Evolutionary conservation across 2,888 invertebrate genomes (phyloP), one percentile per base, ranked within the genome.

Genomic region (Sinopyrophorus schimmeli): DNA sequence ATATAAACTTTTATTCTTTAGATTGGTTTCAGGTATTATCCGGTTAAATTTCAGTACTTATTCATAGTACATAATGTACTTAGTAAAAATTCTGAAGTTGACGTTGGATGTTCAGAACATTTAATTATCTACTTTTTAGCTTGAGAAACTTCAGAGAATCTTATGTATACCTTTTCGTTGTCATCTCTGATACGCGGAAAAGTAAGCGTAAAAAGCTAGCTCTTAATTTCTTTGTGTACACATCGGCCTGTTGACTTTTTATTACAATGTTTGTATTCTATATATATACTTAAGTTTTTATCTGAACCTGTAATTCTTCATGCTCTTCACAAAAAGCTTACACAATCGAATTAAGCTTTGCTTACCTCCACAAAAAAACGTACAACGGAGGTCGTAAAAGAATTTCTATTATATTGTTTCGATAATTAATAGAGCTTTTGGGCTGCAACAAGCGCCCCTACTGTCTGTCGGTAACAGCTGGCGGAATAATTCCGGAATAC

Each of bases 401-500:
- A 31, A 31, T 31, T 31, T 17, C 16, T 17, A 23, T 23, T 41
- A 28, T 40, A 44, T 44, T 44, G 62, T 59, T 62, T 58, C 48
- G 54, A 58, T 40, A 28, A 40, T 40, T 40, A 40, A 28, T 40
- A 40, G 30, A 30, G 35, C 35, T 35, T 53, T 55, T 52, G 53
- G 56, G 53, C 59, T 58, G 53, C 58, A 53, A 46, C 53, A 58
- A 52, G 49, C 47, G 52, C 60, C 54, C 58, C 56, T 60, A 60
- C 59, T 61, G 57, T 54, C 57, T 62, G 61, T 62, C 60, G 60
- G 55, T 54, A 59, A 49, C 60, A 61, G 61, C 58, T 59, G 62
- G 57, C 57, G 49, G 53, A 58, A 62, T 62, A 58, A 59, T 54
- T 61, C 59, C 44, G 39, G 47, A 43, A 55, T 53, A 58, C 55